Evolutionary conservation across 1,140 invertebrate genomes (phyloP).

Genomic region (Platorchestia sp.): DNA sequence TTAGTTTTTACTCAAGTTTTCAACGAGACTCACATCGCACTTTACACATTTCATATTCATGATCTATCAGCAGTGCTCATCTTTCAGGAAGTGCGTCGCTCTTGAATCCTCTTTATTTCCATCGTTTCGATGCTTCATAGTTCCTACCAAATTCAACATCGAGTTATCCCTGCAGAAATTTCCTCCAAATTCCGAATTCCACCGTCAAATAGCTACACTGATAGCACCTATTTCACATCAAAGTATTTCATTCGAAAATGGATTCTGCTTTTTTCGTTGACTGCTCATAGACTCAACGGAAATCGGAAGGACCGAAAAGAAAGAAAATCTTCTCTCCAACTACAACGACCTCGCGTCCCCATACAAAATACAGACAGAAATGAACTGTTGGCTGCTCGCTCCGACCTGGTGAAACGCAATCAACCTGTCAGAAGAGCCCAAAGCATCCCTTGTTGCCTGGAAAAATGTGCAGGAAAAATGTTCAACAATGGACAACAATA

Average conservation of each 20-base stretch:
- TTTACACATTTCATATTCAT: background rate
- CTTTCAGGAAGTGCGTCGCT: background rate
- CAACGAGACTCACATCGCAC: background rate
- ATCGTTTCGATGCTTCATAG: background rate
- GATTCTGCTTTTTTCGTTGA: too few species aligned
- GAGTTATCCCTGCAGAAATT: background rate
- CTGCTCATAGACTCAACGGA: too few species aligned
- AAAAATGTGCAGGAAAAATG: too few species aligned
- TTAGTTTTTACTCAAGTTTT: background rate
- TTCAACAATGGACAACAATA: too few species aligned
- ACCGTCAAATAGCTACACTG: background rate
- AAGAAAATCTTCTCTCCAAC: too few species aligned
- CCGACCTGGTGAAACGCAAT: too few species aligned
- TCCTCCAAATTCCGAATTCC: background rate
- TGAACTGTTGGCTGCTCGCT: too few species aligned
- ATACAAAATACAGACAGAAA: too few species aligned
- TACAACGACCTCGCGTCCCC: too few species aligned
- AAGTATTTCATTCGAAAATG: background rate
- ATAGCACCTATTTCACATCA: background rate
- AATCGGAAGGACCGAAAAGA: too few species aligned
- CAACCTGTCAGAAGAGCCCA: too few species aligned
- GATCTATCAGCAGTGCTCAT: background rate
- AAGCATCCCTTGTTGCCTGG: too few species aligned
- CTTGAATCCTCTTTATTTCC: background rate
- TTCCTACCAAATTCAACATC: background rate